Conservation (phyloP, 2,888 invertebrate genomes). For the Actias luna region DNA sequence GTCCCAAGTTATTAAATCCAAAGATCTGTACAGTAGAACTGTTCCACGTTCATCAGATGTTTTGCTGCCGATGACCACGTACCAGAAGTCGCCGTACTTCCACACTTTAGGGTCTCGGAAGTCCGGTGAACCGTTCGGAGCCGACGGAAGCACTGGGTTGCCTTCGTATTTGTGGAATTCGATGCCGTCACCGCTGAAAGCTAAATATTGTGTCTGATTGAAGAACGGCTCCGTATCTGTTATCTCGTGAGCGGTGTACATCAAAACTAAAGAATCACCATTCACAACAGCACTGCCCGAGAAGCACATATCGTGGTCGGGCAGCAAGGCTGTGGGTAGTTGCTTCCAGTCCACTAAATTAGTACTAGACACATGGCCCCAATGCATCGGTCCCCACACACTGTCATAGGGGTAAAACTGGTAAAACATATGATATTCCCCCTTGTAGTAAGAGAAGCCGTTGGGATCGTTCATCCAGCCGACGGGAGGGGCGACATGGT, state of each 20-base stretch:
- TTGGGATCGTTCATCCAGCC: conserved; percentile 83
- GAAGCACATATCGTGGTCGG: conserved; percentile 69
- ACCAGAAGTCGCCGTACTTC: conserved; percentile 65
- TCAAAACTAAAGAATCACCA: conserved; percentile 55
- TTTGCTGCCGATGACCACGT: conserved; percentile 68
- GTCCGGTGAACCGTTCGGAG: conserved; percentile 64
- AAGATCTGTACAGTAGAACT: conserved; percentile 67
- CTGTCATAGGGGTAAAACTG: conserved; percentile 77
- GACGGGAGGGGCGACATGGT: conserved; percentile 66
- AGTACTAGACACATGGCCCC: conserved; percentile 74
- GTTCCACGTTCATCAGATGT: conserved; percentile 57
- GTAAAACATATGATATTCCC: conserved; percentile 78
- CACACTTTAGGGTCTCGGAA: conserved; percentile 79
- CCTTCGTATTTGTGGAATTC: conserved; percentile 64
- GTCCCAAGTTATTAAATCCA: conserved; percentile 63
- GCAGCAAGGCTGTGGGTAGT: conserved; percentile 71
- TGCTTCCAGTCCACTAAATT: conserved; percentile 77
- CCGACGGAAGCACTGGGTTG: conserved; percentile 61
- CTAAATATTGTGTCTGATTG: conserved; percentile 67
- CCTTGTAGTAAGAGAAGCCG: conserved; percentile 75
- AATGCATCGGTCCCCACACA: conserved; percentile 76
- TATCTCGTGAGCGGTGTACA: conserved; percentile 62
- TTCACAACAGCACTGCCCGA: conserved; percentile 72
- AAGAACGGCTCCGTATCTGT: conserved; percentile 49
- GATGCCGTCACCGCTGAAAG: conserved; percentile 64